A percentile compares a stretch with the other conserved stretches of the same genome.
Evolutionary conservation across 1,140 invertebrate species (phyloP).

Genomic region (Drosophila lowei): DNA sequence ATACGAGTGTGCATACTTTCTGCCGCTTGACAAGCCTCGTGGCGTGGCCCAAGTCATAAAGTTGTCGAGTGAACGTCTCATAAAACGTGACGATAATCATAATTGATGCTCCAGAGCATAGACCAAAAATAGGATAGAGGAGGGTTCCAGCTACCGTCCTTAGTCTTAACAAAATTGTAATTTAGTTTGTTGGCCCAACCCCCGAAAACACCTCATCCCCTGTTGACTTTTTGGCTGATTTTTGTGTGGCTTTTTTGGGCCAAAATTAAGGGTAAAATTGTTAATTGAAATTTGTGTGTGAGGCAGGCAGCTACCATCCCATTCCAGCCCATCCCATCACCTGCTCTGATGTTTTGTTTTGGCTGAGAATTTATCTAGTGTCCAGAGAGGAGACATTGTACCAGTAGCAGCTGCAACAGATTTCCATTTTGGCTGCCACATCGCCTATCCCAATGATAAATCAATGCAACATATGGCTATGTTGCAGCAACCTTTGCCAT

Average conservation of each 20-base stretch:
- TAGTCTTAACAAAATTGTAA: constrained; percentile 67
- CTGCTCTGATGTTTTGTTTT: background rate
- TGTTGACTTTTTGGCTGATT: constrained; percentile 44
- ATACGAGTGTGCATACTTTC: constrained; percentile 77
- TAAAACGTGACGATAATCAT: constrained; percentile 82
- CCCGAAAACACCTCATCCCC: background rate
- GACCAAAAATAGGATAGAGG: constrained; percentile 4
- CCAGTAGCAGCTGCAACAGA: constrained; percentile 45
- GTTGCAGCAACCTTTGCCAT: constrained; percentile 67
- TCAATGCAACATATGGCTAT: constrained; percentile 77
- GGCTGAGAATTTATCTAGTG: constrained; percentile 49
- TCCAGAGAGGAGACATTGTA: background rate
- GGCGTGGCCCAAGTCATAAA: constrained; percentile 67
- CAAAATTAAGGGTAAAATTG: constrained; percentile 79
- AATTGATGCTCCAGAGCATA: constrained; percentile 71
- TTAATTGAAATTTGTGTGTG: constrained; percentile 80
- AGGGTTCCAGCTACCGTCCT: background rate
- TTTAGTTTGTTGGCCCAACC: constrained; percentile 60
- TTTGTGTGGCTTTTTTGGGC: constrained; percentile 32
- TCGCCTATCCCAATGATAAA: constrained; percentile 67
- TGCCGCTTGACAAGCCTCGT: constrained; percentile 49
- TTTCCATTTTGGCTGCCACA: constrained; percentile 64
- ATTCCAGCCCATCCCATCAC: constrained; percentile 5
- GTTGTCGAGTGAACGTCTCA: constrained; percentile 74
- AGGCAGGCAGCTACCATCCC: background rate